phyloP scores from a whole-genome alignment of 2,113 vertebrate genomes.

The Ancistrus triradiatus region DNA sequence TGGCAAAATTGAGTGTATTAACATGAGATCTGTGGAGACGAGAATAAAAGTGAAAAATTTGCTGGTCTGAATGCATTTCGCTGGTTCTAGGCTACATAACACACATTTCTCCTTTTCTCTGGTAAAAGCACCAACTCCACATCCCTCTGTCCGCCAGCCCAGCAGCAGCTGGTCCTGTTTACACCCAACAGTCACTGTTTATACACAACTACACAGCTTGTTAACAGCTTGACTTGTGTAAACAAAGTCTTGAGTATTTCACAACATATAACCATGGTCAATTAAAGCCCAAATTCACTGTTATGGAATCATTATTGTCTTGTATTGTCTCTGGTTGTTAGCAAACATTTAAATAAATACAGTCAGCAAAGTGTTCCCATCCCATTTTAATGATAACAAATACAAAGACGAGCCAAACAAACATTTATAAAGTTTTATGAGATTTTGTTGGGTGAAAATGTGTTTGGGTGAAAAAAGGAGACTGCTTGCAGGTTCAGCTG shows the following conservation, averaged over 20 bases:
- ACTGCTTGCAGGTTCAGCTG: constrained; percentile 5
- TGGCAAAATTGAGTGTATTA: too few relatives aligned
- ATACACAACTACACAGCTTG: constrained; percentile 23
- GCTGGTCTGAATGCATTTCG: too few relatives aligned
- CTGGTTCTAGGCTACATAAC: too few relatives aligned
- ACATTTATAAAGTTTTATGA: constrained; percentile 1
- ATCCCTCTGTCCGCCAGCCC: constrained; percentile 1
- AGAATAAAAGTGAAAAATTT: too few relatives aligned
- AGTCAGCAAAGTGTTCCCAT: not conserved
- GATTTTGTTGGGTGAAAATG: constrained; percentile 17
- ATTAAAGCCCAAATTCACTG: constrained; percentile 16
- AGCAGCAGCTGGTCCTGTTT: constrained; percentile 32
- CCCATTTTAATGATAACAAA: constrained; percentile 11
- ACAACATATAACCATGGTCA: constrained; percentile 11
- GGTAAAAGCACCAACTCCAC: not conserved
- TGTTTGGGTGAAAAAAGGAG: constrained; percentile 29
- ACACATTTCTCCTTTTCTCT: not conserved
- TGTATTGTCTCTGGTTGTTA: constrained; percentile 9
- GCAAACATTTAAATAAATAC: constrained; percentile 18
- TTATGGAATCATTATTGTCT: constrained; percentile 3
- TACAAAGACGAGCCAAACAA: not conserved
- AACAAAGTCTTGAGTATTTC: constrained; percentile 19
- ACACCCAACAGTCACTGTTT: constrained; percentile 23
- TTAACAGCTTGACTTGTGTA: constrained; percentile 13
- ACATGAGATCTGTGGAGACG: too few relatives aligned